phyloP scores from a whole-genome alignment of 2,888 invertebrate genomes.

The Lepidocyrtinus sp. region DNA sequence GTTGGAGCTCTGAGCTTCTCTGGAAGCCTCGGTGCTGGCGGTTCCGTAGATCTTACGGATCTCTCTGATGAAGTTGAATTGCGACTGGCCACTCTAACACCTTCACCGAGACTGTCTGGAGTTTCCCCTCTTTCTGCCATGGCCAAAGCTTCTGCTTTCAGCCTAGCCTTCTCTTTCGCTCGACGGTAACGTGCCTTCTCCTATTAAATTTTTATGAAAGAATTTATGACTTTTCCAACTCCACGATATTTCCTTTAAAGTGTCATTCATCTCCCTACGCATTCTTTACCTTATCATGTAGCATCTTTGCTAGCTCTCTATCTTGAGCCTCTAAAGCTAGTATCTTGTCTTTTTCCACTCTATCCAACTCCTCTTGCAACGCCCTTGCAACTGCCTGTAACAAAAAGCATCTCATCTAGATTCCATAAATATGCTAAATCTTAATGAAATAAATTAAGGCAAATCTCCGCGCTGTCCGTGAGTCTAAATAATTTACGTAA shows the following conservation, averaged over 20 bases:
- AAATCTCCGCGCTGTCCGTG: not conserved
- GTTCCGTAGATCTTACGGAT: constrained; percentile 20
- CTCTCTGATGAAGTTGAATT: constrained; percentile 44
- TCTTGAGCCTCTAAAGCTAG: constrained; percentile 86
- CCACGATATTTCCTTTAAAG: not conserved
- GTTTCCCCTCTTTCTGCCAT: constrained; percentile 49
- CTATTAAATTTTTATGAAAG: constrained; percentile 72
- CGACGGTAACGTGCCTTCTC: constrained; percentile 81
- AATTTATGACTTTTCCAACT: not conserved
- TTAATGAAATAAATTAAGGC: not conserved
- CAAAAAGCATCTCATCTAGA: constrained; percentile 22
- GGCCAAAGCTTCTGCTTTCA: constrained; percentile 76
- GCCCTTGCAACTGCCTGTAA: constrained; percentile 81
- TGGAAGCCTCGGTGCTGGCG: constrained; percentile 38
- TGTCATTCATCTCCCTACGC: not conserved
- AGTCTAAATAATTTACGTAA: too few species aligned
- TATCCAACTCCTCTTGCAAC: constrained; percentile 80
- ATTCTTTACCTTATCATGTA: constrained; percentile 78
- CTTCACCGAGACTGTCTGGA: constrained; percentile 24
- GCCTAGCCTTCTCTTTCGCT: constrained; percentile 80
- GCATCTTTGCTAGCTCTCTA: constrained; percentile 82
- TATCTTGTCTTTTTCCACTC: constrained; percentile 78
- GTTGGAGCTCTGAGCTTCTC: constrained; percentile 41
- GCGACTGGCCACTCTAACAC: constrained; percentile 34
- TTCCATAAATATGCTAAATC: too few species aligned